Conservation (phyloP, 2,797 vertebrate genomes). For the Eulemur rubriventer region DNA sequence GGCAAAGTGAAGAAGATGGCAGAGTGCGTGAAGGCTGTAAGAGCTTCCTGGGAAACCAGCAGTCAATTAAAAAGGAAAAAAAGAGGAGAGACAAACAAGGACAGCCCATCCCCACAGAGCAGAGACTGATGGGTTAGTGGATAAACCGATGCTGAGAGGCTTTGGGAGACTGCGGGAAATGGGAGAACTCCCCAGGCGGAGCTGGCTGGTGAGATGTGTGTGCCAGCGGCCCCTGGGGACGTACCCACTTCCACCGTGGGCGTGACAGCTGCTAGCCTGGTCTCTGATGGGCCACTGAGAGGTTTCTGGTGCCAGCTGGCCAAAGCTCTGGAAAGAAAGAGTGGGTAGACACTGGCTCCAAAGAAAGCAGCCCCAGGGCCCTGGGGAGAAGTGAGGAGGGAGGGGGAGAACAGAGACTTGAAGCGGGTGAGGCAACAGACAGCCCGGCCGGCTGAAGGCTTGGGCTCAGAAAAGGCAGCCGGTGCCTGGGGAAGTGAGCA, state of each 20-base stretch:
- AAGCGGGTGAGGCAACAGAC: background rate
- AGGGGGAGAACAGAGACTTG: background rate
- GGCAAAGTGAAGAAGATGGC: background rate
- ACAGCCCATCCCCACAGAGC: background rate
- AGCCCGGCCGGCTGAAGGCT: background rate
- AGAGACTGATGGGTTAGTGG: background rate
- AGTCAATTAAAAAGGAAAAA: background rate
- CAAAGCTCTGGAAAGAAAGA: conserved; percentile 53
- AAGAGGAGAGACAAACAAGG: background rate
- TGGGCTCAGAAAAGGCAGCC: background rate
- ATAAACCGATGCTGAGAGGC: background rate
- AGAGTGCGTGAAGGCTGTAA: background rate
- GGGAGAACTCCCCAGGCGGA: background rate
- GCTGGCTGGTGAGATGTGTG: conserved; percentile 27
- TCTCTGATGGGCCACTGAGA: conserved; percentile 35
- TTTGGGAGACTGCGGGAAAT: background rate
- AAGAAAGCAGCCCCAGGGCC: conserved; percentile 51
- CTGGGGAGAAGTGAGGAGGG: background rate
- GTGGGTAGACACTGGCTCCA: conserved; percentile 18
- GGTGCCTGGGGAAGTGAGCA: background rate
- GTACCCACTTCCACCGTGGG: conserved; percentile 44
- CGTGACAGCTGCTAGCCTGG: background rate
- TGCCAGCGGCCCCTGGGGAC: background rate
- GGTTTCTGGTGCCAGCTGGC: conserved; percentile 54
- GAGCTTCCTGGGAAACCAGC: background rate